Evolutionary conservation across 2,888 invertebrate genomes (phyloP).

Genomic region (Thecocarcelia acutangulata): DNA sequence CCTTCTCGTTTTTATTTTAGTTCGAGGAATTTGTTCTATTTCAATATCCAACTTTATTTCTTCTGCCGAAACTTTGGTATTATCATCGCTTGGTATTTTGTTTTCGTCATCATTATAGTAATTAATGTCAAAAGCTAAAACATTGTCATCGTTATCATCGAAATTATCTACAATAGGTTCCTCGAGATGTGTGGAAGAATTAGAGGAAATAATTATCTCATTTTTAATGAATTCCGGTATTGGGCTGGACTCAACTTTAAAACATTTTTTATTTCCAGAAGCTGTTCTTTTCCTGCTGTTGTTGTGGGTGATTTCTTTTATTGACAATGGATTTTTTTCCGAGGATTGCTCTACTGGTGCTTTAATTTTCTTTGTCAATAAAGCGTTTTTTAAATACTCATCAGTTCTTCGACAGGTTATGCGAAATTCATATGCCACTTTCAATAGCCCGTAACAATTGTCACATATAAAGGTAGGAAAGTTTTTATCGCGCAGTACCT

Average conservation of each 20-base stretch:
- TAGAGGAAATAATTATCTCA: neutral
- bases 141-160: conserved; percentile 8
- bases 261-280: conserved; percentile 23
- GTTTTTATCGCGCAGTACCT: conserved; percentile 75
- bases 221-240: neutral
- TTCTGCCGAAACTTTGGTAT: conserved; percentile 14
- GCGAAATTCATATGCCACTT: conserved; percentile 79
- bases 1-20: conserved; percentile 4
- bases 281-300: neutral
- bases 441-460: conserved; percentile 73
- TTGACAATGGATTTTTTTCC: conserved; percentile 41
- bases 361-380: conserved; percentile 37
- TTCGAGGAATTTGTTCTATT: neutral
- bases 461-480: conserved; percentile 78
- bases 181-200: conserved; percentile 1
- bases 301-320: neutral
- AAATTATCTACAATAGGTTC: neutral
- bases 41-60: neutral
- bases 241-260: conserved; percentile 32
- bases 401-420: conserved; percentile 79
- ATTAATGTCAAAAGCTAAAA: conserved; percentile 23
- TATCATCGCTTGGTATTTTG: neutral
- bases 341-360: conserved; percentile 6
- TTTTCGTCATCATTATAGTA: conserved; percentile 3
- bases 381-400: conserved; percentile 77